Evolutionary conservation across 2,113 vertebrate genomes (phyloP).

Genomic region (Sylvilagus bachmani): DNA sequence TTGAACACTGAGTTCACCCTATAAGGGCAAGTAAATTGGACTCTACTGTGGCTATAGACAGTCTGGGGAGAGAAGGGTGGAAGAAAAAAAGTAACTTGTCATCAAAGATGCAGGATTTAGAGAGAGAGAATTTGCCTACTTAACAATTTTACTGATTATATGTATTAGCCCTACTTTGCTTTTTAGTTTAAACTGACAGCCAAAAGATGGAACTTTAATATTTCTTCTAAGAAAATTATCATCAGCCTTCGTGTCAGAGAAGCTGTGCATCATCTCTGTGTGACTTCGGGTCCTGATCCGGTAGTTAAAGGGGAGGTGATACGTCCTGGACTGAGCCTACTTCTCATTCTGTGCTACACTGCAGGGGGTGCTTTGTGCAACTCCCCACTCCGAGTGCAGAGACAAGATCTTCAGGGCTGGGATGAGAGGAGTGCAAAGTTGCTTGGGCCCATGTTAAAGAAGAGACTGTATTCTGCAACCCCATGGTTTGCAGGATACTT

Average conservation of each 20-base stretch:
- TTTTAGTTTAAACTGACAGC: slow-evolving; percentile 56
- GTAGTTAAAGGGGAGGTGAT: background rate
- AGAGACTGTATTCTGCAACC: background rate
- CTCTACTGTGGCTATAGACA: background rate
- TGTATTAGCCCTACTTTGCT: slow-evolving; percentile 40
- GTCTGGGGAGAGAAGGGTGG: background rate
- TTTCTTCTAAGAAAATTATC: slow-evolving; percentile 22
- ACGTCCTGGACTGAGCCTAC: background rate
- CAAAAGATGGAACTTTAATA: slow-evolving; percentile 29
- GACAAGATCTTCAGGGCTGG: background rate
- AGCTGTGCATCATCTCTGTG: background rate
- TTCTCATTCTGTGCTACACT: rapidly evolving
- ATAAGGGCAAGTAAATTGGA: background rate
- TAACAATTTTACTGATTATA: slow-evolving; percentile 59
- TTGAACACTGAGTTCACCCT: background rate
- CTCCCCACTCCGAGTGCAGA: background rate
- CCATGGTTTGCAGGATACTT: background rate
- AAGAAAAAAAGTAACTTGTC: slow-evolving; percentile 44
- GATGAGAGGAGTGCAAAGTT: background rate
- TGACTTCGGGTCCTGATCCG: background rate
- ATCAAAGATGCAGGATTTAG: slow-evolving; percentile 15
- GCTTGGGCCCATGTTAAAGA: background rate
- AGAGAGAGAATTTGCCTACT: slow-evolving; percentile 42
- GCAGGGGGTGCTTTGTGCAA: background rate
- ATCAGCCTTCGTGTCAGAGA: background rate